A percentile compares a stretch with the other conserved stretches of the same genome.
phyloP scores from a whole-genome alignment of 2,797 vertebrate species.

The Peromyscus melanophrys region DNA sequence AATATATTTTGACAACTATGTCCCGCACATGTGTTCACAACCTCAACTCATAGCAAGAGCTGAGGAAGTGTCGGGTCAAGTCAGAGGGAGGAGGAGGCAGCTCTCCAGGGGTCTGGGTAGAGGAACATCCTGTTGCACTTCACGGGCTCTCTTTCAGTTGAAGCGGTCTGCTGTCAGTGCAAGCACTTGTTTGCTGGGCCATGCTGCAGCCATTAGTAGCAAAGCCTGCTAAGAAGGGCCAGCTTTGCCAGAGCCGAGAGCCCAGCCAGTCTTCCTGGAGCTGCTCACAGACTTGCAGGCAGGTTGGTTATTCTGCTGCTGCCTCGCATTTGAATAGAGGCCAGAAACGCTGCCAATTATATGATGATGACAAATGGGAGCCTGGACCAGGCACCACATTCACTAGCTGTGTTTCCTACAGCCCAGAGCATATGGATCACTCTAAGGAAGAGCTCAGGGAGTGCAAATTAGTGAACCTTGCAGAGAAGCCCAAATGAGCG shows the following conservation, averaged over 20 bases:
- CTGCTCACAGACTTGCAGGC: conserved; percentile 15
- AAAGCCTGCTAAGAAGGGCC: not conserved
- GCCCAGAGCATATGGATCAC: conserved; percentile 63
- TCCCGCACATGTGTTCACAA: not conserved
- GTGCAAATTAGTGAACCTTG: conserved; percentile 40
- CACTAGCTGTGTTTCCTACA: conserved; percentile 43
- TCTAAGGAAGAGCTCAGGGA: conserved; percentile 22
- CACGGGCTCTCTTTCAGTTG: not conserved
- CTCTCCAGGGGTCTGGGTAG: too few relatives aligned
- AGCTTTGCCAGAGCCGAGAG: not conserved
- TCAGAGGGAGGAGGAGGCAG: not conserved
- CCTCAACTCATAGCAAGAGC: not conserved
- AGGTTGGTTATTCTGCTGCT: conserved; percentile 60
- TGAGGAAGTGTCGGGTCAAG: not conserved
- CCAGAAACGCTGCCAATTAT: conserved; percentile 77
- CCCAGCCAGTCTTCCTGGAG: not conserved
- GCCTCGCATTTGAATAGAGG: conserved; percentile 68
- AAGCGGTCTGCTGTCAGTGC: not conserved
- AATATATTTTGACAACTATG: not conserved
- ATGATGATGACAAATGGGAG: conserved; percentile 78
- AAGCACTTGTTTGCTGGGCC: not conserved
- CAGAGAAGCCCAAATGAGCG: conserved; percentile 47
- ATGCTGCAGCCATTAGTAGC: not conserved
- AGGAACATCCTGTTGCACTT: not conserved
- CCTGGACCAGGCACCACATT: conserved; percentile 69